Conservation (phyloP, 2,113 vertebrate genomes). For the Nycticorax nycticorax region DNA sequence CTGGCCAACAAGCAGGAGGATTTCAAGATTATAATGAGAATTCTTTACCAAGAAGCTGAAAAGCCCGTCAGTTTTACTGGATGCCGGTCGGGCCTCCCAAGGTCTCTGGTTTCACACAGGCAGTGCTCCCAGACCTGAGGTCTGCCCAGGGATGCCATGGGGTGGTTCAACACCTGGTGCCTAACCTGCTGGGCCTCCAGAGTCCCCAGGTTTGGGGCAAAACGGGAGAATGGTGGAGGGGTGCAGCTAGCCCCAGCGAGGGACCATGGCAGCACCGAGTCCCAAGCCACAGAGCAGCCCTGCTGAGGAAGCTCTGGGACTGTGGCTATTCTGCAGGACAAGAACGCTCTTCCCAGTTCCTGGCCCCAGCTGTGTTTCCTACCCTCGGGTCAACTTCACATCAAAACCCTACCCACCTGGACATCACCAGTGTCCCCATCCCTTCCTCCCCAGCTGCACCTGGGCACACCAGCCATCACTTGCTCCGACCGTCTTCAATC, state of each 20-base stretch:
- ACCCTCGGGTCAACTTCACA: background rate
- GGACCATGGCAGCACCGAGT: background rate
- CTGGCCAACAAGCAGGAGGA: background rate
- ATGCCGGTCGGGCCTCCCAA: background rate
- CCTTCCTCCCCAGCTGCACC: background rate
- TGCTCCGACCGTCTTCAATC: rapidly evolving
- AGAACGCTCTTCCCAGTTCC: background rate
- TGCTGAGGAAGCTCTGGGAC: background rate
- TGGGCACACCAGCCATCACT: background rate
- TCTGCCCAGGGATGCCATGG: background rate
- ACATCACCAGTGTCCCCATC: background rate
- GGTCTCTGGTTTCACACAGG: background rate
- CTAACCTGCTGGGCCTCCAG: background rate
- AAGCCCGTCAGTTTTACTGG: no score
- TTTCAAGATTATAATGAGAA: background rate
- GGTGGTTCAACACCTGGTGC: background rate
- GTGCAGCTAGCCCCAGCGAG: background rate
- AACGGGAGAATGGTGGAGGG: background rate
- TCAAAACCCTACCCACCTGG: background rate
- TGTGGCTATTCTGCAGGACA: background rate
- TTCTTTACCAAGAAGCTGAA: background rate
- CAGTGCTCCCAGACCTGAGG: background rate
- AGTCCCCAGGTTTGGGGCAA: background rate
- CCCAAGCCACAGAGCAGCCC: background rate
- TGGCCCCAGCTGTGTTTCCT: background rate